Conservation (phyloP, 2,888 invertebrate genomes). For the Macrophya alboannulata region DNA sequence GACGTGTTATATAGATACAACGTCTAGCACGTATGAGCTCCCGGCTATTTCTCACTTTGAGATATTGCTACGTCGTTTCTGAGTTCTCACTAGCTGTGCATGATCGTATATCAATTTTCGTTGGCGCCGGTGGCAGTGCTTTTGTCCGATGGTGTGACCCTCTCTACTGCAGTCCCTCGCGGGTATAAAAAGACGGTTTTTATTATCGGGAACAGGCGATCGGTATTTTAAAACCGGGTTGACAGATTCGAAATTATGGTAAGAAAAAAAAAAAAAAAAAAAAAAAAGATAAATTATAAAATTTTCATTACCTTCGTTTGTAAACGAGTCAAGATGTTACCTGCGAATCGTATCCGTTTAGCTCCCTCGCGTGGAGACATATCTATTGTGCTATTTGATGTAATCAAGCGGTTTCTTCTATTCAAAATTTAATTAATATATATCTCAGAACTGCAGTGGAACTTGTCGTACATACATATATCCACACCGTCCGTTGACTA, state of each 20-base stretch:
- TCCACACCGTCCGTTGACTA: background rate
- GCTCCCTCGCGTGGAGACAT: background rate
- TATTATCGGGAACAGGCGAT: conserved; percentile 12
- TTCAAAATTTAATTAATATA: conserved; percentile 44
- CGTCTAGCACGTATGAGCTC: background rate
- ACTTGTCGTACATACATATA: background rate
- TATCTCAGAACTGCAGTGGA: background rate
- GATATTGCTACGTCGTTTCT: conserved; percentile 69
- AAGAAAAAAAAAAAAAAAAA: background rate
- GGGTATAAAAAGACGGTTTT: background rate
- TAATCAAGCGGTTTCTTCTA: background rate
- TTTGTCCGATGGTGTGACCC: conserved; percentile 71
- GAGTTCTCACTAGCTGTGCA: conserved; percentile 68
- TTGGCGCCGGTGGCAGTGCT: conserved; percentile 70
- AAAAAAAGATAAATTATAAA: background rate
- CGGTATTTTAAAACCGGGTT: background rate
- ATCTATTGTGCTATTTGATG: background rate
- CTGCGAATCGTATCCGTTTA: background rate
- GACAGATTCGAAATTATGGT: background rate
- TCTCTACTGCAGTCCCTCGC: background rate
- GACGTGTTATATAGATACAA: background rate
- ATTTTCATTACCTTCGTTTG: background rate
- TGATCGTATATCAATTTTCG: conserved; percentile 73
- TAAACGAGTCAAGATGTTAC: background rate
- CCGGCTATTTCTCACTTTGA: conserved; percentile 61